Evolutionary conservation across 2,888 invertebrate species (phyloP), one percentile per base, ranked within the genome.

Genomic region (Stenolophus ochropezus): DNA sequence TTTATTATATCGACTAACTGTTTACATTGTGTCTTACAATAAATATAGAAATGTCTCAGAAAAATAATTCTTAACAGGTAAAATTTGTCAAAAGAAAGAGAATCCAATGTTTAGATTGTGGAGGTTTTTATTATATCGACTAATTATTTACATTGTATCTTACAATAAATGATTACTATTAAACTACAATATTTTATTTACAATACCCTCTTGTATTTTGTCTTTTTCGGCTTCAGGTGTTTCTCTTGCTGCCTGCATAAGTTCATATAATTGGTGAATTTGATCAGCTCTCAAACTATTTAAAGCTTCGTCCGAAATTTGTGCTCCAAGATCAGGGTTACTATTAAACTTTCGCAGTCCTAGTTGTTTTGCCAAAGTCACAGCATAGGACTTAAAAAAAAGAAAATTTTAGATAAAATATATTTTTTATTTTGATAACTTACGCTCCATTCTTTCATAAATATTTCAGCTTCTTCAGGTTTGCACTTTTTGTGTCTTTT

Each of bases 391-490:
- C 96, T 96, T 88, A 91, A 90, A 83, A 53, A 49, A 73, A n/a
- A n/a, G n/a, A n/a, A n/a, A n/a, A n/a, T n/a, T n/a, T n/a, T n/a
- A n/a, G n/a, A n/a, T n/a, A n/a, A n/a, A n/a, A n/a, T n/a, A n/a
- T n/a, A n/a, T n/a, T n/a, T n/a, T n/a, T n/a, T n/a, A n/a, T n/a
- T n/a, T 56, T 8, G 21, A 91, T 78, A 83, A 87, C 91, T 90
- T 89, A 96, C 97, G 71, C 95, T 94, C 98, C 98, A 98, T 90
- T 97, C 97, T 23, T 91, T 93, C 88, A 98, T 92, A 87, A 98
- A 98, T 76, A 94, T 91, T 11, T 91, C 90, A 0, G 96, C 93
- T 88, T 96, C 96, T 56, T 91, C 90, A 0, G 91, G 90, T 76
- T 92, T 92, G 85, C 95, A 95, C 6, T 91, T 92, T 86, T 95